Conservation (phyloP, 2,797 vertebrate genomes). For the Girardinus metallicus region DNA sequence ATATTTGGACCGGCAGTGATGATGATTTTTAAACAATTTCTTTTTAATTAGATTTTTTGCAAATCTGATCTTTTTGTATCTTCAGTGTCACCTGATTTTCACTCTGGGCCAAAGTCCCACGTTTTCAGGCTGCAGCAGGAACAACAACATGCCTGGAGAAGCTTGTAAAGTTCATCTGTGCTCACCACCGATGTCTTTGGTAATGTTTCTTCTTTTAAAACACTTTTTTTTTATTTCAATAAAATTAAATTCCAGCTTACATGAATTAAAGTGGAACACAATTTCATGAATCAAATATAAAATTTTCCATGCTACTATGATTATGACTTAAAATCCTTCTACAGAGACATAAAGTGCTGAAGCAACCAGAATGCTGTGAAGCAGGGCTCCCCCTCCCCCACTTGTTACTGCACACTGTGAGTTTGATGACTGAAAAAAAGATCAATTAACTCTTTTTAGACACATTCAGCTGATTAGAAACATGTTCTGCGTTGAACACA, state of each 20-base stretch:
- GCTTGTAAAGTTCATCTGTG: not conserved
- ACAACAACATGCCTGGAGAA: not conserved
- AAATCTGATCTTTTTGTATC: not conserved
- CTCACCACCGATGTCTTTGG: not conserved
- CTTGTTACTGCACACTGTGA: not conserved
- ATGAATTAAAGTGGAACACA: not conserved
- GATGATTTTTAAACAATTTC: not conserved
- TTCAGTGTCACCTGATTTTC: not conserved
- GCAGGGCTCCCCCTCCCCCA: not conserved
- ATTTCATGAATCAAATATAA: not conserved
- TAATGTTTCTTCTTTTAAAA: not conserved
- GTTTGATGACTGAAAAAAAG: not conserved
- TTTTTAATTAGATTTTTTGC: not conserved
- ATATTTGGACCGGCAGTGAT: not conserved
- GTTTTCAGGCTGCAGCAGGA: not conserved
- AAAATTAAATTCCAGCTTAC: not conserved
- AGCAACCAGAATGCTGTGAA: not conserved
- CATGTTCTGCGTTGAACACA: not conserved
- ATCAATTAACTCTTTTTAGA: not conserved
- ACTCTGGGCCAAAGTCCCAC: not conserved
- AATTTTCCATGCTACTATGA: not conserved
- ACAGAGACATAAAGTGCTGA: not conserved
- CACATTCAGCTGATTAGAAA: not conserved
- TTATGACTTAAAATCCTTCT: not conserved
- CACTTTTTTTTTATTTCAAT: not conserved